Base-by-base conservation (phyloP, 2,888 invertebrate genomes). In the Nomada hirtipes region DNA sequence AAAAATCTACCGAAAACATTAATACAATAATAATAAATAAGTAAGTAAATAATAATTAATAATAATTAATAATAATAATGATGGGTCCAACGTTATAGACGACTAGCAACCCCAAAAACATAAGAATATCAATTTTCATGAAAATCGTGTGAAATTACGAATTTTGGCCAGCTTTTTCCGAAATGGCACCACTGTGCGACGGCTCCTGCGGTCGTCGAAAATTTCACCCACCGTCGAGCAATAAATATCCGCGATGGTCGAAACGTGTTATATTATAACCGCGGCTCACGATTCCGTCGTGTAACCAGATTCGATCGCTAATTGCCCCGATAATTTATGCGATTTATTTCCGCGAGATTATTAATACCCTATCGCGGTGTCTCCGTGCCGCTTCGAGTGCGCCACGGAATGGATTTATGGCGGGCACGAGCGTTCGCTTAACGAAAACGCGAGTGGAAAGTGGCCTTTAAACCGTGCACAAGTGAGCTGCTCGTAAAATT, bases 391-490 rank as follows among this genome's bases (percentile, higher is more conserved):
- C 47, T 68, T 55, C 59, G 65, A 76, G 57, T 47, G 55, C 53
- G 67, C 20, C 55, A 53, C 55, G 60, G 60, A 59, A 57, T 76
- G 79, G 84, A 87, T 86, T 87, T 87, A 87, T 79, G 50, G 79
- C 83, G 71, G 20, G 67, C 50, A 52, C 65, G 53, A 50, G 47
- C 68, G 78, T 74, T 82, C 74, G 76, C 53, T 53, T 61, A 75
- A 87, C 76, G 84, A 87, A 88, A 87, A 87, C 63, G 79, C 84
- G 78, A 86, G 83, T 87, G 76, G 87, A 87, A 88, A 87, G 87
- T 83, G 84, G 84, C 84, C 86, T 87, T 82, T 84, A 80, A 36
- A 76, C 82, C 70, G 78, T 71, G 77, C 79, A 7, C 26, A 68
- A 23, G 23, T 10, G 72, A 73, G 60, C 84, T 29, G 81, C 81